phyloP scores from a whole-genome alignment of 2,113 vertebrate species.

The Dermatemys mawii region DNA sequence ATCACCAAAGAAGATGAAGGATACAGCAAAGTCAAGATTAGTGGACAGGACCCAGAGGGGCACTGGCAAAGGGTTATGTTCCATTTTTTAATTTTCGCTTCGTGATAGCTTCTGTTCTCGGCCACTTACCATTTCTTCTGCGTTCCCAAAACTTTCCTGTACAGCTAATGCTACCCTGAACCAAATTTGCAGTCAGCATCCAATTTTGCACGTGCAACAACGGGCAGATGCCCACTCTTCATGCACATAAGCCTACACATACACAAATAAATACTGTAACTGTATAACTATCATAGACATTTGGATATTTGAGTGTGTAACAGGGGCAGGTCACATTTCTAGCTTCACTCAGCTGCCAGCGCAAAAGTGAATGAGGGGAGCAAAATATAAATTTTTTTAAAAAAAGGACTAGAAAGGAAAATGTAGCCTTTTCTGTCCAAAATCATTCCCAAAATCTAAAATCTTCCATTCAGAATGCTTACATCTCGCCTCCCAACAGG shows the following conservation, averaged over 20 bases:
- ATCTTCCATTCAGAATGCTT: too few relatives aligned
- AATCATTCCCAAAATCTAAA: slow-evolving; percentile 21
- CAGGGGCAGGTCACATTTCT: not conserved
- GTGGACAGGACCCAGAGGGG: not conserved
- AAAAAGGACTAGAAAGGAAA: not conserved
- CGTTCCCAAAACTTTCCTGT: not conserved
- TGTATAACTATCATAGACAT: not conserved
- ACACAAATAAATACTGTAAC: not conserved
- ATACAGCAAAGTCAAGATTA: not conserved
- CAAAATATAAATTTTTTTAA: not conserved
- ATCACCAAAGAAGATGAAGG: not conserved
- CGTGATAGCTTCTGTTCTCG: not conserved
- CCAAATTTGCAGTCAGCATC: not conserved
- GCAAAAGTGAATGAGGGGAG: not conserved
- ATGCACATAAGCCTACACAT: not conserved
- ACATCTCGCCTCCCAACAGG: not conserved
- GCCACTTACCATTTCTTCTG: not conserved
- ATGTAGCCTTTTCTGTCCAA: not conserved
- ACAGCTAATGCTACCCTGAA: not conserved
- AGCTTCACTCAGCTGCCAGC: too few relatives aligned
- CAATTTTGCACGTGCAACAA: not conserved
- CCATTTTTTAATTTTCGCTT: not conserved
- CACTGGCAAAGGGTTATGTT: not conserved
- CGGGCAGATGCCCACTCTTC: not conserved
- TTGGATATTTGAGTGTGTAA: not conserved